These are phyloP conservation scores for Beris chalybata DNA, from an alignment of 2,888 invertebrate genomes.

Conservation along the genomic window DNA sequence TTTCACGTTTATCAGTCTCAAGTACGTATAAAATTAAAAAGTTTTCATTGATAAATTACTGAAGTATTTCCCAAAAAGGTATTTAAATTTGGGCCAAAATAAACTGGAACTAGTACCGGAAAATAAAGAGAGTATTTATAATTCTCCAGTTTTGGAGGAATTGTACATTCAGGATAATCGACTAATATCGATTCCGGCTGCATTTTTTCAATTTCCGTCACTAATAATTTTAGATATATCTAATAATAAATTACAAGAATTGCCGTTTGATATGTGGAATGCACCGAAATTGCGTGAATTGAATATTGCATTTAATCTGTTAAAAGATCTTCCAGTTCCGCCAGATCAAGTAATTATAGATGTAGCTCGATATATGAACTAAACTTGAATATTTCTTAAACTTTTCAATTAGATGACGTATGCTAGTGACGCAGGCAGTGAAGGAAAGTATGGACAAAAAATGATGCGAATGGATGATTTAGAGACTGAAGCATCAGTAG, in stretches of 20 bases:
- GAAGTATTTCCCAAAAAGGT: conserved; percentile 52
- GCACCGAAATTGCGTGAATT: conserved; percentile 84
- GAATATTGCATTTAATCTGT: conserved; percentile 84
- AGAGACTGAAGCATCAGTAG: conserved; percentile 3
- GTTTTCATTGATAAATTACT: conserved; percentile 8
- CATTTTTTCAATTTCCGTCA: conserved; percentile 78
- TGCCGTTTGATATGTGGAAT: conserved; percentile 85
- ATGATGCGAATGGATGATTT: background rate
- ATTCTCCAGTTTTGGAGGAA: conserved; percentile 83
- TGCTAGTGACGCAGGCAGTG: background rate
- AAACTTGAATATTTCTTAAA: too few species aligned
- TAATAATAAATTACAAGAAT: conserved; percentile 83
- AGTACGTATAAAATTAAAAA: conserved; percentile 50
- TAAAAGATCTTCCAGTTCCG: conserved; percentile 71
- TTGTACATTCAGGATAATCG: conserved; percentile 91
- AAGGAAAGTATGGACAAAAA: conserved; percentile 4
- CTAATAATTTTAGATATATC: conserved; percentile 86
- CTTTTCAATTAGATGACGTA: background rate
- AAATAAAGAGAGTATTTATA: conserved; percentile 58
- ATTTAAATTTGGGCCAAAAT: conserved; percentile 87
- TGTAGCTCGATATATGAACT: background rate
- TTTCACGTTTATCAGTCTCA: conserved; percentile 80
- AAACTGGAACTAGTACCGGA: conserved; percentile 76
- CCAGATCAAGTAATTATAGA: conserved; percentile 40
- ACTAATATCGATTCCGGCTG: conserved; percentile 77